Evolutionary conservation across 2,113 vertebrate species (phyloP), one percentile per base, ranked within the genome.

Genomic region (Hippotragus niger): DNA sequence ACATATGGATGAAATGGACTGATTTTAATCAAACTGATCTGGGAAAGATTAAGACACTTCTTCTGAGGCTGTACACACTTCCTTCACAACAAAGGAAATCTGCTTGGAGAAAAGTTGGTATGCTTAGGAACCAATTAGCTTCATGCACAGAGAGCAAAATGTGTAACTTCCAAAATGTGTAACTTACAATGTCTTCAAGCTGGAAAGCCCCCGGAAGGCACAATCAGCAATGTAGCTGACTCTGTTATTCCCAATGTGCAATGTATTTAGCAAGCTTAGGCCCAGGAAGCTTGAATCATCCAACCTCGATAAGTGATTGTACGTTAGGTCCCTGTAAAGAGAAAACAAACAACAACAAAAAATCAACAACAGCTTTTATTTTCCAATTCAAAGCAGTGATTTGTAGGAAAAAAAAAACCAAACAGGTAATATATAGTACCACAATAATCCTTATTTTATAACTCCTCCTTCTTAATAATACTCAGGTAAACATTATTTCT

Each of bases 191-290:
- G 98, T 99, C 98, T 99, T 99, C 86, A 99, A 99, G 98, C 98
- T 99, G 96, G 99, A 98, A 95, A 99, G 99, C 60, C 99, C 99
- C 67, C 99, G 99, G 98, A 99, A 99, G 93, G 99, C 99, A 96
- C 99, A 99, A 96, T 99, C 99, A 2, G 99, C 99, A 74, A 99
- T 99, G 98, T 99, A 99, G 99, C 99, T 99, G 88, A 99, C 99
- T 85, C 98, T 99, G 99, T 99, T 99, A 99, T 99, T 99, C 47
- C 99, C 99, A 8, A 99, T 98, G 97, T 99, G 99, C 76, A 99
- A 99, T 93, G 99, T 99, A 78, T 99, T 99, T 91, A 99, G 98
- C 78, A 99, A 95, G 3, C 98, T 99, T 96, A 99, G 99, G 94
- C 99, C 99, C 40, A 99, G 94, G 36, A 99, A 99, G 98, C 99